Evolutionary conservation across 2,888 invertebrate genomes (phyloP).

Genomic region (Luperina nickerlii): DNA sequence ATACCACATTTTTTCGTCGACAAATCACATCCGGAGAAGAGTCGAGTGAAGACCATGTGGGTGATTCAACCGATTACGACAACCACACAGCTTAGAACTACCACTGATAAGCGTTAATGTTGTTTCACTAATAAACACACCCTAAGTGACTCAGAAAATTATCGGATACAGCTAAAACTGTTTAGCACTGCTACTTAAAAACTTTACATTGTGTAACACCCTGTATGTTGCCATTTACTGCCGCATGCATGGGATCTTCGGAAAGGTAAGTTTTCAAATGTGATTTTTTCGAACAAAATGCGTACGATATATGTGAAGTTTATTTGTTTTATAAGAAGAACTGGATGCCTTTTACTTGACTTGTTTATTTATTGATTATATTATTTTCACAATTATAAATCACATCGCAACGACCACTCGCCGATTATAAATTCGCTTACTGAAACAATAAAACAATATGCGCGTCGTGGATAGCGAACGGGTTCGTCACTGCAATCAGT

Average conservation of each 20-base stretch:
- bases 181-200: slow-evolving; percentile 8
- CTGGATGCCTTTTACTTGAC: slow-evolving; percentile 8
- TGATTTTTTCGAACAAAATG: slow-evolving; percentile 51
- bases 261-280: slow-evolving; percentile 68
- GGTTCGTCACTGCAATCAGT: slow-evolving; percentile 83
- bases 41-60: slow-evolving; percentile 77
- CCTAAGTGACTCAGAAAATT: slow-evolving; percentile 62
- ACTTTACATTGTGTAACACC: slow-evolving; percentile 38
- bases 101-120: slow-evolving; percentile 80
- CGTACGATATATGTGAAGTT: slow-evolving; percentile 53
- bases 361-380: slow-evolving; percentile 25
- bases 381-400: slow-evolving; percentile 56
- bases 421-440: slow-evolving; percentile 83
- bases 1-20: slow-evolving; percentile 89
- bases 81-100: slow-evolving; percentile 75
- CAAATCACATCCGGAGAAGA: slow-evolving; percentile 90
- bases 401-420: slow-evolving; percentile 81
- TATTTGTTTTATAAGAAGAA: slow-evolving; percentile 28
- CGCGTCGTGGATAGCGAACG: slow-evolving; percentile 81
- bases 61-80: slow-evolving; percentile 86
- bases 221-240: slow-evolving; percentile 69
- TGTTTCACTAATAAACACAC: slow-evolving; percentile 72
- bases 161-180: slow-evolving; percentile 16
- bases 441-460: slow-evolving; percentile 84
- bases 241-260: slow-evolving; percentile 68